phyloP scores from a whole-genome alignment of 1,140 invertebrate species.

The Lycorma delicatula region DNA sequence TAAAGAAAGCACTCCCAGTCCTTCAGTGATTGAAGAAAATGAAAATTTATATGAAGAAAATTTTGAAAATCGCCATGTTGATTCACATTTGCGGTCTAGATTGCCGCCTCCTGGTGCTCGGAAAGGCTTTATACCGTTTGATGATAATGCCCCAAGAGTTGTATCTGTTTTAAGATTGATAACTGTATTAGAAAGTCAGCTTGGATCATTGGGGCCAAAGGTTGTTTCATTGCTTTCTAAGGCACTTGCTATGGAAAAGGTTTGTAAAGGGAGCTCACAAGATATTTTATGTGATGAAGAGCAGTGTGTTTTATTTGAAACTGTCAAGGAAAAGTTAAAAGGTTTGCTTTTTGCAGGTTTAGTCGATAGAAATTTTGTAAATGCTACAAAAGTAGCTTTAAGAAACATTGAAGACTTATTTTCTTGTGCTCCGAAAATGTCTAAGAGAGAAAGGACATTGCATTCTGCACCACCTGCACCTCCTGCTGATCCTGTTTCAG shows the following conservation, averaged over 20 bases:
- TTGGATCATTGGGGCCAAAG: slow-evolving; percentile 70
- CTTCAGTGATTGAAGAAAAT: slow-evolving; percentile 29
- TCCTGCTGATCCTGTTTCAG: slow-evolving; percentile 42
- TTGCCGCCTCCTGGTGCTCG: background rate
- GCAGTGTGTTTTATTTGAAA: slow-evolving; percentile 66
- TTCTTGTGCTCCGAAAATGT: slow-evolving; percentile 20
- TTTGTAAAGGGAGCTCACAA: slow-evolving; percentile 56
- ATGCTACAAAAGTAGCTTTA: slow-evolving; percentile 49
- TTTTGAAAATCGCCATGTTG: background rate
- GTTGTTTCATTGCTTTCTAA: slow-evolving; percentile 61
- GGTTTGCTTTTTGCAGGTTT: slow-evolving; percentile 68
- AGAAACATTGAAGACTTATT: slow-evolving; percentile 29
- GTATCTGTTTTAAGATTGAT: slow-evolving; percentile 52
- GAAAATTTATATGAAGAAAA: slow-evolving; percentile 4
- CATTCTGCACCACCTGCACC: background rate
- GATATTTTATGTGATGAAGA: slow-evolving; percentile 57
- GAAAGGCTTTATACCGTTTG: background rate
- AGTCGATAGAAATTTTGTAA: slow-evolving; percentile 51
- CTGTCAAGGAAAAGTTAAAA: slow-evolving; percentile 74
- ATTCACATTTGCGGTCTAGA: background rate
- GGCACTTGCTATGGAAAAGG: slow-evolving; percentile 67
- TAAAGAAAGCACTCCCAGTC: slow-evolving; percentile 20
- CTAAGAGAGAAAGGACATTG: background rate
- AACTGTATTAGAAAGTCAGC: slow-evolving; percentile 66
- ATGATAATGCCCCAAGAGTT: background rate